Evolutionary conservation across 2,113 vertebrate species (phyloP).

Genomic region (Sialia sialis): DNA sequence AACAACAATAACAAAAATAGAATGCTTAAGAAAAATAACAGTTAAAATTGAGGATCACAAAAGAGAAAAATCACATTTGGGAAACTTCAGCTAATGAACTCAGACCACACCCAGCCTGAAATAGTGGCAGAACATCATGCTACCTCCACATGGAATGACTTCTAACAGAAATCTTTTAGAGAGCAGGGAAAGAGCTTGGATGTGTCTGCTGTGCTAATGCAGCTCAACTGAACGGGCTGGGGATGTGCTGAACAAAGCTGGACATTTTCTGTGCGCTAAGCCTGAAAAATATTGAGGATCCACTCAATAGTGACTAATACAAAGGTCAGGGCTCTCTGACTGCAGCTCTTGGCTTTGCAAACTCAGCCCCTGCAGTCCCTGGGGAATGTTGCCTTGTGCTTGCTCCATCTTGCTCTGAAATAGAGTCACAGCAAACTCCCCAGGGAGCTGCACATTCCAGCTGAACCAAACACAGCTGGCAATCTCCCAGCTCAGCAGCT

Average conservation of each 20-base stretch:
- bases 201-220: background rate
- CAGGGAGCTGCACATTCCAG: background rate
- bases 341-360: conserved; percentile 1
- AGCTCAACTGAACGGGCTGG: background rate
- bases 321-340: conserved; percentile 11
- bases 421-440: background rate
- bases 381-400: background rate
- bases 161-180: background rate
- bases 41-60: background rate
- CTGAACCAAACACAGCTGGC: background rate
- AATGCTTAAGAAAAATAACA: background rate
- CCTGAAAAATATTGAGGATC: background rate
- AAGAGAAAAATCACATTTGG: background rate
- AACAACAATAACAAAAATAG: background rate
- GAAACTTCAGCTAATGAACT: background rate
- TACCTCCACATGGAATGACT: background rate
- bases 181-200: background rate
- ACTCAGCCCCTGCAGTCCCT: background rate
- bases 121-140: background rate
- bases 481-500: background rate
- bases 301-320: background rate
- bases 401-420: background rate
- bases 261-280: background rate
- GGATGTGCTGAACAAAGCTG: conserved; percentile 14
- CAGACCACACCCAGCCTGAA: background rate